Percentiles rank a stretch among this genome's conserved stretches.
These are phyloP conservation scores for Brachyrhaphis roseni DNA, from an alignment of 2,797 vertebrate species.

Conservation along the genomic window DNA sequence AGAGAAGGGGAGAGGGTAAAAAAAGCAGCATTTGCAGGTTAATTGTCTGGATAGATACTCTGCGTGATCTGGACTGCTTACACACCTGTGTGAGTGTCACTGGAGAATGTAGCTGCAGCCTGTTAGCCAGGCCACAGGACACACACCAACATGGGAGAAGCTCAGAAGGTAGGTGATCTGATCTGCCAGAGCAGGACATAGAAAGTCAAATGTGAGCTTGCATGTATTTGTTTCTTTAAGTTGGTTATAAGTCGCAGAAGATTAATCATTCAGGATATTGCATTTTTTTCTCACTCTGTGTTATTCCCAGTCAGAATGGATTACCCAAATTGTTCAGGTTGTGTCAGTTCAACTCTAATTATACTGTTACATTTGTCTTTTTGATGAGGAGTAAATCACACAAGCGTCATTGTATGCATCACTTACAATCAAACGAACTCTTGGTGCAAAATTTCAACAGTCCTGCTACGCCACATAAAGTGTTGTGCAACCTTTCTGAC, in stretches of 20 bases:
- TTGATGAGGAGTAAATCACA: conserved; percentile 12
- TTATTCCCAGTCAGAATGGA: background rate
- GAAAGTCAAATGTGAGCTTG: conserved; percentile 31
- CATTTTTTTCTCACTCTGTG: background rate
- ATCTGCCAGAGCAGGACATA: conserved; percentile 26
- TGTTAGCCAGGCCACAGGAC: conserved; percentile 58
- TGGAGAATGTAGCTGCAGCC: conserved; percentile 79
- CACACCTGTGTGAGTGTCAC: conserved; percentile 56
- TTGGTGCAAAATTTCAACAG: conserved; percentile 6
- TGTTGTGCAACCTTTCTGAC: conserved; percentile 34
- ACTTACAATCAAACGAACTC: conserved; percentile 25
- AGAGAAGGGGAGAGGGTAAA: conserved; percentile 15
- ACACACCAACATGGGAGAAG: conserved; percentile 86
- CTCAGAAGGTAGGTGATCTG: conserved; percentile 85
- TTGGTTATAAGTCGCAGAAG: background rate
- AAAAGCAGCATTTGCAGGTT: conserved; percentile 8
- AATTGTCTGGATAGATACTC: conserved; percentile 32
- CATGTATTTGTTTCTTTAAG: background rate
- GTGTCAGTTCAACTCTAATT: conserved; percentile 1
- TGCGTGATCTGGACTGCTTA: conserved; percentile 39
- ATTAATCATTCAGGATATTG: background rate
- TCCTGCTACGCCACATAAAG: background rate
- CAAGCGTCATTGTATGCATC: background rate
- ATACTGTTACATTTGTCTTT: background rate
- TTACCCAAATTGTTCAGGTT: conserved; percentile 20